A percentile compares a stretch with the other conserved stretches of the same genome.
phyloP scores from a whole-genome alignment of 1,140 invertebrate species.

The Psix sp. region DNA sequence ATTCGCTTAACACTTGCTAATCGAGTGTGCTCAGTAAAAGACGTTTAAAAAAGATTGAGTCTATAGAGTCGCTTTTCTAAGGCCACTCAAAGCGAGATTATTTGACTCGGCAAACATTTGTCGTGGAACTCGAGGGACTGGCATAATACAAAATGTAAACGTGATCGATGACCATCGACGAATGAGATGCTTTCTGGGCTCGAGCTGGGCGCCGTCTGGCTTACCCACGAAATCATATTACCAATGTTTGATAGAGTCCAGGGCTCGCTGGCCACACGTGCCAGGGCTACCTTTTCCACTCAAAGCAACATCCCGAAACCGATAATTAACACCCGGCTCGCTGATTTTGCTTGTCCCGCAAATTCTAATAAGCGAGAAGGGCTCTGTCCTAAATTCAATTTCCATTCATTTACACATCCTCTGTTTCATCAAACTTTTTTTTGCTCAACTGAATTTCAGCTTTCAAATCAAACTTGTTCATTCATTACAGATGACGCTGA shows the following conservation, averaged over 20 bases:
- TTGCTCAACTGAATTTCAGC: too few relatives aligned
- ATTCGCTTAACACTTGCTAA: too few relatives aligned
- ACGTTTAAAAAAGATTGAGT: background rate
- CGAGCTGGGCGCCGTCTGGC: constrained; percentile 69
- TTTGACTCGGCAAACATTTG: constrained; percentile 19
- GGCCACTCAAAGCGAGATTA: constrained; percentile 1
- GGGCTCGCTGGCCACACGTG: constrained; percentile 26
- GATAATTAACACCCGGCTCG: constrained; percentile 33
- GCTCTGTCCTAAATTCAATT: background rate
- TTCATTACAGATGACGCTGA: too few relatives aligned
- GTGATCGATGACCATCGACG: constrained; percentile 63
- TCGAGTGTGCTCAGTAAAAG: too few relatives aligned
- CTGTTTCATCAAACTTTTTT: background rate
- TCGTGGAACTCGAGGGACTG: constrained; percentile 1
- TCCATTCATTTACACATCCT: background rate
- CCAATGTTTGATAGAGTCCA: constrained; percentile 35
- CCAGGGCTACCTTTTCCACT: constrained; percentile 24
- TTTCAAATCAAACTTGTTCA: too few relatives aligned
- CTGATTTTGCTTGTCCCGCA: constrained; percentile 15
- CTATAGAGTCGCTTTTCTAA: background rate
- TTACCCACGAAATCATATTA: constrained; percentile 54
- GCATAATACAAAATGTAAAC: constrained; percentile 25
- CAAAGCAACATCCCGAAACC: constrained; percentile 28
- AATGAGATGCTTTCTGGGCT: constrained; percentile 58
- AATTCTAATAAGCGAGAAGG: constrained; percentile 11